Percentiles rank a stretch among this genome's conserved stretches.
Evolutionary conservation across 1,140 invertebrate genomes (phyloP).

Genomic region (Cyrtorhinus lividipennis): DNA sequence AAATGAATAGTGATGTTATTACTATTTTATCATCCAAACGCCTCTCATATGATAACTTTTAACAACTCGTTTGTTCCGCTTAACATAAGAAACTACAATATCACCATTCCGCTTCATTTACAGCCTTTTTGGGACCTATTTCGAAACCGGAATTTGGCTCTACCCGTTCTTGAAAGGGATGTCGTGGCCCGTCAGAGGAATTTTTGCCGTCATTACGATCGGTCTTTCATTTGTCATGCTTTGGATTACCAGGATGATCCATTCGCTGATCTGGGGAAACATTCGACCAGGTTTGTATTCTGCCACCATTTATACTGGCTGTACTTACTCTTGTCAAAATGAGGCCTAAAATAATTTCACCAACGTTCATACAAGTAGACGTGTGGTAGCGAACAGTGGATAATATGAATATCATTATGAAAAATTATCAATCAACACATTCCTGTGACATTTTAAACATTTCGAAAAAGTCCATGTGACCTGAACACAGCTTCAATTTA

Average conservation of each 20-base stretch:
- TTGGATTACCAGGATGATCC: conserved; percentile 43
- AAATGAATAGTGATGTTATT: no score
- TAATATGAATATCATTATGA: no score
- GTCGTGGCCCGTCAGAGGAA: conserved; percentile 45
- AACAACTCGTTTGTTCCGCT: neutral
- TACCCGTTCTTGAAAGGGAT: conserved; percentile 67
- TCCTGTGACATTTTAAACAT: no score
- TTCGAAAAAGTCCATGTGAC: no score
- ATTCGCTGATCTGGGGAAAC: conserved; percentile 53
- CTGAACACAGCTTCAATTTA: no score
- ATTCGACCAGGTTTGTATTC: neutral
- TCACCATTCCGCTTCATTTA: conserved; percentile 25
- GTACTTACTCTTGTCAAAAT: no score
- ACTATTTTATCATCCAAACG: neutral
- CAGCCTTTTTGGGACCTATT: conserved; percentile 54
- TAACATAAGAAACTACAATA: no score
- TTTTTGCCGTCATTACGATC: conserved; percentile 45
- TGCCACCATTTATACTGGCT: no score
- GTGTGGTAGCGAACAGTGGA: no score
- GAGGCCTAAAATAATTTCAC: no score
- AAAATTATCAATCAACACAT: no score
- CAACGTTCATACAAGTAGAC: no score
- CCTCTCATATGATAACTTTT: neutral
- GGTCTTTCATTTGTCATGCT: conserved; percentile 42
- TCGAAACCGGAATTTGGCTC: conserved; percentile 60